A percentile compares a stretch with the other conserved stretches of the same genome.
Evolutionary conservation across 2,888 invertebrate genomes (phyloP).

Genomic region (Cephonodes hylas): DNA sequence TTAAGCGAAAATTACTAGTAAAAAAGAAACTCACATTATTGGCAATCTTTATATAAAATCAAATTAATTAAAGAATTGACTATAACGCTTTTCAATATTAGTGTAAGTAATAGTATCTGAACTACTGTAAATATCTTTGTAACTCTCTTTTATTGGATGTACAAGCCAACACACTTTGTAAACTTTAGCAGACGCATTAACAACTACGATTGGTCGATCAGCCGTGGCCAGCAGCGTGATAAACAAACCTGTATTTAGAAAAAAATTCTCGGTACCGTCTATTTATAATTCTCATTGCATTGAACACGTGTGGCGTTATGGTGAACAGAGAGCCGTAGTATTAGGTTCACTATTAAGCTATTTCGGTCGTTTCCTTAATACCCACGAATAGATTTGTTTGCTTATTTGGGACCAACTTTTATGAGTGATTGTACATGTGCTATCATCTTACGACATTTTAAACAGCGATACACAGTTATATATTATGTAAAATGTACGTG

Average conservation of each 20-base stretch:
- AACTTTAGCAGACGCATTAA: slow-evolving; percentile 14
- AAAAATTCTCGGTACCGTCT: slow-evolving; percentile 19
- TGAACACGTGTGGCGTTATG: slow-evolving; percentile 51
- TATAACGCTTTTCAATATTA: too few species aligned
- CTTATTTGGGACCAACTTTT: neutral
- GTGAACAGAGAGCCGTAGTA: slow-evolving; percentile 44
- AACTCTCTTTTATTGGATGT: neutral
- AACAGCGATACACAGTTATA: too few species aligned
- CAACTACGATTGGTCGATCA: neutral
- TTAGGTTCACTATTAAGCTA: slow-evolving; percentile 54
- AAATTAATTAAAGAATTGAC: too few species aligned
- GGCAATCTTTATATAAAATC: too few species aligned
- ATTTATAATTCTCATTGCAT: slow-evolving; percentile 30
- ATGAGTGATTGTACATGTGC: neutral
- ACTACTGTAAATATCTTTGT: neutral
- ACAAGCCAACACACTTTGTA: neutral
- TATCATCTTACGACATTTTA: neutral
- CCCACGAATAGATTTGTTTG: slow-evolving; percentile 17
- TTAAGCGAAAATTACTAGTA: too few species aligned
- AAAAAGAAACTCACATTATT: too few species aligned
- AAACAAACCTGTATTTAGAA: slow-evolving; percentile 18
- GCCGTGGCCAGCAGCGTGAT: neutral
- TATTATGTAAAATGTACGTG: too few species aligned
- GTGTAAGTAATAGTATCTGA: too few species aligned
- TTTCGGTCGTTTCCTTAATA: slow-evolving; percentile 52